Percentiles rank a stretch among this genome's conserved stretches.
phyloP scores from a whole-genome alignment of 2,113 vertebrate species.

The Elachura formosa region DNA sequence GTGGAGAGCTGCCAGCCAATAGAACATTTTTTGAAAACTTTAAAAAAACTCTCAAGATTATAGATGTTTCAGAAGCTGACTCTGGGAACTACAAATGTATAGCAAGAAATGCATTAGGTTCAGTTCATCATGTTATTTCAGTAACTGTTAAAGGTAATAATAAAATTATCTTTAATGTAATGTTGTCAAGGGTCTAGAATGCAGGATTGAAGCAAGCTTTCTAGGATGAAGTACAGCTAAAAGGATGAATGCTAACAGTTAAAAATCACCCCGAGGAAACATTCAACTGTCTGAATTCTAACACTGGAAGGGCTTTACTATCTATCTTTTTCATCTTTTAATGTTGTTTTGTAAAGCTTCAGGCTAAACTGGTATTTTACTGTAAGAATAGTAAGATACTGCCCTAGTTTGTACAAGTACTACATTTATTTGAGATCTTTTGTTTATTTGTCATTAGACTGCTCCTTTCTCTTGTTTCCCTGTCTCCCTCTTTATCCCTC shows the following conservation, averaged over 20 bases:
- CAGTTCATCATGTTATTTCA: conserved; percentile 80
- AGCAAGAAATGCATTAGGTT: conserved; percentile 81
- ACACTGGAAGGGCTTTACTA: not conserved
- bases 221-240: not conserved
- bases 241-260: not conserved
- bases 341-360: not conserved
- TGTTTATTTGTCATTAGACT: not conserved
- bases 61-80: conserved; percentile 86
- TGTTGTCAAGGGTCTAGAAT: not conserved
- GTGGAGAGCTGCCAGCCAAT: conserved; percentile 79
- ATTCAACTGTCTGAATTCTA: not conserved
- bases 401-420: not conserved
- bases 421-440: not conserved
- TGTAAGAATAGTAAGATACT: not conserved
- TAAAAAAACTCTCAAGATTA: conserved; percentile 88
- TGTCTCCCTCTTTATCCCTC: not conserved
- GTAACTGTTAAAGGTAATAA: conserved; percentile 88
- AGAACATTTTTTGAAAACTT: conserved; percentile 84
- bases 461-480: not conserved
- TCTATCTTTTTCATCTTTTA: not conserved
- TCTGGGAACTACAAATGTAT: conserved; percentile 90
- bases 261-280: not conserved
- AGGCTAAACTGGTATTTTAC: not conserved
- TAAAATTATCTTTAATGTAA: not conserved
- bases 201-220: not conserved